These are phyloP conservation scores for Chiroxiphia lanceolata DNA, from an alignment of 2,797 vertebrate species.

Conservation along the genomic window DNA sequence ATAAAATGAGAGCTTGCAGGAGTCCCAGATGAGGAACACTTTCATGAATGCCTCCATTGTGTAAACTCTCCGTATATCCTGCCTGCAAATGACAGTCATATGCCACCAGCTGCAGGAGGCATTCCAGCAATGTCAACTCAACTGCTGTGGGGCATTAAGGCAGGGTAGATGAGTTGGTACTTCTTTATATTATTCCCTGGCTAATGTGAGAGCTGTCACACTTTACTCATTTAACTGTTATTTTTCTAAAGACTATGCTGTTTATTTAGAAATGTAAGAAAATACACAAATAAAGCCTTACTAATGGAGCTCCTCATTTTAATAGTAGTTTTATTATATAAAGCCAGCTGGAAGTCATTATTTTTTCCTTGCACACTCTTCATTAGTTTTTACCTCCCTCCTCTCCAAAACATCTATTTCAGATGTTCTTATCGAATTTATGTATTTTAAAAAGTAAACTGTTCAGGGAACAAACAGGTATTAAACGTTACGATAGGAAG, in stretches of 20 bases:
- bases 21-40: constrained; percentile 61
- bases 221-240: constrained; percentile 44
- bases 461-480: constrained; percentile 50
- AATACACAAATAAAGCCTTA: constrained; percentile 65
- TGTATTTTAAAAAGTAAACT: constrained; percentile 40
- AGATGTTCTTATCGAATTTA: constrained; percentile 54
- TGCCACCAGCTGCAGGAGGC: constrained; percentile 77
- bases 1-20: constrained; percentile 69
- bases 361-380: constrained; percentile 64
- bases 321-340: constrained; percentile 73
- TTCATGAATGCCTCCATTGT: constrained; percentile 67
- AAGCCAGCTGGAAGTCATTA: constrained; percentile 74
- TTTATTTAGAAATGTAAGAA: constrained; percentile 56
- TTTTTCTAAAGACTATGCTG: constrained; percentile 7
- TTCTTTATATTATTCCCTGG: constrained; percentile 78
- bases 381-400: constrained; percentile 60
- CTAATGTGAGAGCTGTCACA: constrained; percentile 32
- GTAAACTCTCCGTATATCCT: constrained; percentile 60
- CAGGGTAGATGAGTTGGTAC: constrained; percentile 61
- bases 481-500: constrained; percentile 42
- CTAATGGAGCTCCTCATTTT: constrained; percentile 69
- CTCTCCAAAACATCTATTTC: constrained; percentile 46
- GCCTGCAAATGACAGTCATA: constrained; percentile 74
- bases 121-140: constrained; percentile 73
- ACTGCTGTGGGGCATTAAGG: constrained; percentile 65